Percentiles rank a stretch among this genome's conserved stretches.
phyloP scores from a whole-genome alignment of 2,113 vertebrate genomes.

The Pterocles orientalis region DNA sequence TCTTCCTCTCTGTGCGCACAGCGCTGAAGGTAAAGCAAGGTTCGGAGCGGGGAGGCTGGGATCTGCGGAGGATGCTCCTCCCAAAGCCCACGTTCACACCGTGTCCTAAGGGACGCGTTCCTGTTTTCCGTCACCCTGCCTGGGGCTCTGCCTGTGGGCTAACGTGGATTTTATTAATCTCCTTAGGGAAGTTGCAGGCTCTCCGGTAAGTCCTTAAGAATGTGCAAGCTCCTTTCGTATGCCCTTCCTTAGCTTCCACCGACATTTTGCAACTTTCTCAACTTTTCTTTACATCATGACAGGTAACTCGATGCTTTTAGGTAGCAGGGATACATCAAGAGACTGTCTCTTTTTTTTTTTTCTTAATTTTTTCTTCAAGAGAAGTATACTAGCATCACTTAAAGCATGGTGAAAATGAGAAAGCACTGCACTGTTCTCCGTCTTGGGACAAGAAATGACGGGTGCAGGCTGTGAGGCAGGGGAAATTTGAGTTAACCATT shows the following conservation, averaged over 20 bases:
- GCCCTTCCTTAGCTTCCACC: not conserved
- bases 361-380: not conserved
- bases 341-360: too few species aligned
- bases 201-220: not conserved
- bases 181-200: not conserved
- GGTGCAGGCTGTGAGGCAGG: not conserved
- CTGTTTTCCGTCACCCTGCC: not conserved
- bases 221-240: not conserved
- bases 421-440: not conserved
- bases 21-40: fast-evolving
- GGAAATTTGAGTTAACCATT: not conserved
- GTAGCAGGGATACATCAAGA: not conserved
- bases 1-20: not conserved
- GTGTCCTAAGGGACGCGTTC: not conserved
- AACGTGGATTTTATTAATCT: not conserved
- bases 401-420: not conserved
- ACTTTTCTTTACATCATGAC: not conserved
- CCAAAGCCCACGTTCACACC: fast-evolving
- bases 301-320: not conserved
- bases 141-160: not conserved
- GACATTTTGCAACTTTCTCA: not conserved
- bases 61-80: not conserved
- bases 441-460: not conserved
- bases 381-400: not conserved
- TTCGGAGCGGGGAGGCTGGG: not conserved